Conservation (phyloP, 1,140 invertebrate genomes). For the Drosophila leontia region DNA sequence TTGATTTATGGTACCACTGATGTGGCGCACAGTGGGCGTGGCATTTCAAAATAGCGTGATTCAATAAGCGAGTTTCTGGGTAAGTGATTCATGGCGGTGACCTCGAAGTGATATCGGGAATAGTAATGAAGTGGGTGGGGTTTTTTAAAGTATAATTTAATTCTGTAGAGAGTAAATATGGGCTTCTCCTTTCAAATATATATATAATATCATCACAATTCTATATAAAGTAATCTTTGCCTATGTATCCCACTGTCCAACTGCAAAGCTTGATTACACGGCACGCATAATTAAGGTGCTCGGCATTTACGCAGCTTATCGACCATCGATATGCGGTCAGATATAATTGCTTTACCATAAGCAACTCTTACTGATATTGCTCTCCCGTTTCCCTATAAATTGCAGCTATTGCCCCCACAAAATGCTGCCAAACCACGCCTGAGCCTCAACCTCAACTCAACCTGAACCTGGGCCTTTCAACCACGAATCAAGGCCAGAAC, state of each 20-base stretch:
- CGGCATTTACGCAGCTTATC: slow-evolving; percentile 57
- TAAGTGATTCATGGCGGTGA: slow-evolving; percentile 10
- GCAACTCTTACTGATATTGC: slow-evolving; percentile 26
- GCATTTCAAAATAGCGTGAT: neutral
- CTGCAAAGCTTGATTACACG: slow-evolving; percentile 10
- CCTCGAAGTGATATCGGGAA: neutral
- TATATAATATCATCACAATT: too few species aligned
- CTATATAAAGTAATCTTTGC: neutral
- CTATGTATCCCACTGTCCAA: slow-evolving; percentile 3
- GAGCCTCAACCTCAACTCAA: slow-evolving; percentile 55
- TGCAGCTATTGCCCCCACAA: slow-evolving; percentile 67
- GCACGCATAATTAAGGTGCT: slow-evolving; percentile 41
- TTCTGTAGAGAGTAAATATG: too few species aligned
- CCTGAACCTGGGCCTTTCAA: slow-evolving; percentile 38
- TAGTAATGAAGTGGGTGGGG: too few species aligned
- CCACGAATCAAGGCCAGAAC: slow-evolving; percentile 51
- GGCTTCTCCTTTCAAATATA: too few species aligned
- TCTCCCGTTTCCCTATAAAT: slow-evolving; percentile 3
- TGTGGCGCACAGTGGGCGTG: slow-evolving; percentile 33
- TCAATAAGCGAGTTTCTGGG: slow-evolving; percentile 1
- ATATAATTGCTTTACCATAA: slow-evolving; percentile 37
- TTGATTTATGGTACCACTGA: slow-evolving; percentile 48
- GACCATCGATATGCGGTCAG: slow-evolving; percentile 15
- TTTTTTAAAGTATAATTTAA: neutral
- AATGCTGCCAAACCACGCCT: slow-evolving; percentile 79